phyloP scores from a whole-genome alignment of 2,888 invertebrate species.

The Temnothorax rugatulus region DNA sequence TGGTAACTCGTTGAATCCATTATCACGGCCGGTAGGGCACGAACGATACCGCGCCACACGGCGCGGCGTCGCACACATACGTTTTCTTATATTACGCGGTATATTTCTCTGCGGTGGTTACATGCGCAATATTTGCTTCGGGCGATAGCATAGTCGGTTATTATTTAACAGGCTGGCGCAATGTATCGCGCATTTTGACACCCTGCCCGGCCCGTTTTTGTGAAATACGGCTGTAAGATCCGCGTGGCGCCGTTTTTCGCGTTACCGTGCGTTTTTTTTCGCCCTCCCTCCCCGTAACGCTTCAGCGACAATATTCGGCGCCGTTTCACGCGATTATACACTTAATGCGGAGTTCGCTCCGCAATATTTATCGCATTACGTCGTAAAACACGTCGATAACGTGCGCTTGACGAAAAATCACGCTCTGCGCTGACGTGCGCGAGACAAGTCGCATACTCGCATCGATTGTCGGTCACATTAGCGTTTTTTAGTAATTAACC shows the following conservation, averaged over 20 bases:
- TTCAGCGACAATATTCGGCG: constrained; percentile 31
- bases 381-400: background rate
- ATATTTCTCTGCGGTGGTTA: constrained; percentile 62
- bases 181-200: constrained; percentile 70
- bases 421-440: background rate
- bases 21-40: constrained; percentile 32
- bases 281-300: background rate
- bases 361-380: background rate
- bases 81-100: constrained; percentile 64
- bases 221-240: constrained; percentile 57
- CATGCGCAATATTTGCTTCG: constrained; percentile 56
- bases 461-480: background rate
- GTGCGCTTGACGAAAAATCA: background rate
- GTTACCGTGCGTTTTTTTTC: constrained; percentile 19
- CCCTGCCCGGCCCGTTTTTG: constrained; percentile 55
- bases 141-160: constrained; percentile 65
- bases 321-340: constrained; percentile 10
- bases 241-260: constrained; percentile 44
- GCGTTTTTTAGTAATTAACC: constrained; percentile 25
- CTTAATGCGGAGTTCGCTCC: background rate
- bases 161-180: constrained; percentile 71
- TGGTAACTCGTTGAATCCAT: constrained; percentile 56
- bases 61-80: constrained; percentile 3
- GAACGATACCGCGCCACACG: constrained; percentile 7
- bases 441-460: background rate